A percentile compares a stretch with the other conserved stretches of the same genome.
Evolutionary conservation across 2,888 invertebrate genomes (phyloP).

Genomic region (Drosophila niveifrons): DNA sequence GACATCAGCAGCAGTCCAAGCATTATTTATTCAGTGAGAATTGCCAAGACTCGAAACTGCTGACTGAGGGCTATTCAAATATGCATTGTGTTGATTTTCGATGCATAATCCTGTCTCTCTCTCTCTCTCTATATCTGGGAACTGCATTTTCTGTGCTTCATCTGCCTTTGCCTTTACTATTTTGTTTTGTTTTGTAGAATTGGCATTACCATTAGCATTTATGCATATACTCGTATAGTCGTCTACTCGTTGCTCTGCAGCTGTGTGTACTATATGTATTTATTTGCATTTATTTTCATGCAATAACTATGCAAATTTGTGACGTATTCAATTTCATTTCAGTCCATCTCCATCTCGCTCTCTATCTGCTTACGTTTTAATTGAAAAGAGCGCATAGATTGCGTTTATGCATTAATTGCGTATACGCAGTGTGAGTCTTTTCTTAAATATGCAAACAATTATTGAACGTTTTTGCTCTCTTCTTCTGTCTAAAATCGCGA

Average conservation of each 20-base stretch:
- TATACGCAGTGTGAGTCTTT: constrained; percentile 36
- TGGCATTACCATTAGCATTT: constrained; percentile 29
- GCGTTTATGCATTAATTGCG: constrained; percentile 37
- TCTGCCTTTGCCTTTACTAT: constrained; percentile 18
- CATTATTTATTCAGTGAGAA: constrained; percentile 46
- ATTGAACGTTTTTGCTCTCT: too few species aligned
- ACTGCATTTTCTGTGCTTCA: constrained; percentile 7
- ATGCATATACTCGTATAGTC: constrained; percentile 3
- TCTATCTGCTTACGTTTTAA: constrained; percentile 26
- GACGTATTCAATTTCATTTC: constrained; percentile 42
- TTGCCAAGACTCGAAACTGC: constrained; percentile 10
- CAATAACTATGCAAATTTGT: constrained; percentile 61
- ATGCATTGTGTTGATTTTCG: constrained; percentile 40
- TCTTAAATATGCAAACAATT: not conserved
- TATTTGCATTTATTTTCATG: constrained; percentile 19
- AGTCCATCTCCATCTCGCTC: not conserved
- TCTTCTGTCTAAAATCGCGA: not conserved
- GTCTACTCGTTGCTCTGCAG: not conserved
- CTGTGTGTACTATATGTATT: not conserved
- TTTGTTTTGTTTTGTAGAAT: constrained; percentile 18
- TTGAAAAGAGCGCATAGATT: constrained; percentile 37
- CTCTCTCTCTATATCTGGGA: not conserved
- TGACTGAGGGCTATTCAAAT: constrained; percentile 44
- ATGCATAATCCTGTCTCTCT: not conserved
- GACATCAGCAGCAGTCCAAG: not conserved